phyloP scores from a whole-genome alignment of 2,113 vertebrate species.

The Lanius ludovicianus region DNA sequence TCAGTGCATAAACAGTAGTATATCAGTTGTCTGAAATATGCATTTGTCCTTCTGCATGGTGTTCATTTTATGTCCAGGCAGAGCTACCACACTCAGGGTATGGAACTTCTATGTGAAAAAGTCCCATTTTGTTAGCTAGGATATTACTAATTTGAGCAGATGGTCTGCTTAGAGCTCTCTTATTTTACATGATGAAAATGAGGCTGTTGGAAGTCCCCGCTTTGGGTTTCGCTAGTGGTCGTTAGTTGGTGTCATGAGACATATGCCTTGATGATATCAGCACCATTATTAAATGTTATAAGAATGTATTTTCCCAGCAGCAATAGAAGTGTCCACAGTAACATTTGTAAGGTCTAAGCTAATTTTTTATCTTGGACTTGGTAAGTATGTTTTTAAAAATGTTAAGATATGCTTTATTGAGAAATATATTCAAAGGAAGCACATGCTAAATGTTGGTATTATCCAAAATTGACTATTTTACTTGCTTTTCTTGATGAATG shows the following conservation, averaged over 20 bases:
- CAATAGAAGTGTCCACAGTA: not conserved
- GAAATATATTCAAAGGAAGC: not conserved
- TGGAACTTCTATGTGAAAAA: not conserved
- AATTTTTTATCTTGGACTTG: not conserved
- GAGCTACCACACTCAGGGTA: not conserved
- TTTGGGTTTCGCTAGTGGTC: not conserved
- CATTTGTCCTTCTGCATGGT: not conserved
- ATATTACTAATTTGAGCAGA: not conserved
- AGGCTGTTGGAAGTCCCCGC: not conserved
- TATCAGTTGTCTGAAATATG: not conserved
- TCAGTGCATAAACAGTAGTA: not conserved
- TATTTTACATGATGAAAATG: not conserved
- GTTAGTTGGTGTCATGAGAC: conserved; percentile 1
- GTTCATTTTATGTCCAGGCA: not conserved
- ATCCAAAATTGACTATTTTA: not conserved
- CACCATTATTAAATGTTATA: conserved; percentile 1
- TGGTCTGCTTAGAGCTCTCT: not conserved
- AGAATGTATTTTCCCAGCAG: not conserved
- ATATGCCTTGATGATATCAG: not conserved
- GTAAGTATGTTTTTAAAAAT: not conserved
- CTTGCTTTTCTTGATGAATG: not conserved
- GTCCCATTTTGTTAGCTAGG: not conserved
- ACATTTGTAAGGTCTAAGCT: not conserved
- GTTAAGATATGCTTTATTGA: not conserved
- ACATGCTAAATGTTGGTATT: not conserved